Evolutionary conservation across 2,797 vertebrate species (phyloP), one percentile per base, ranked within the genome.

Genomic region (Columba guinea): DNA sequence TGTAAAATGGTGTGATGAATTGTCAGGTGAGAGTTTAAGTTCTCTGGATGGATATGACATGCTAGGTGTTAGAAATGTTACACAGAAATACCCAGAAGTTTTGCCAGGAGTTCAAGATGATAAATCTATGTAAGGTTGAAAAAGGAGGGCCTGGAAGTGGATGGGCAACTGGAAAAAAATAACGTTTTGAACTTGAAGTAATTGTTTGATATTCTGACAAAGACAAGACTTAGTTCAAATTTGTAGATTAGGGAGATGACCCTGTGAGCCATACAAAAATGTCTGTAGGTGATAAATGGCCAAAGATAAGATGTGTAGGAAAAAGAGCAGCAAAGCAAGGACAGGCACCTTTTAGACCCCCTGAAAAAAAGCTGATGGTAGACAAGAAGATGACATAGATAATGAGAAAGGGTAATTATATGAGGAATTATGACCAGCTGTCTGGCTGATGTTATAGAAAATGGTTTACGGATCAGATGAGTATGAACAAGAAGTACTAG

Each of bases 381-480:
- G 91, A 58, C 46, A 71, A 85, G 89, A 39, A 20, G 87, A 79
- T 73, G 79, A 65, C 27, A 78, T 32, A 76, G 84, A 48, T 78
- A 93, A 84, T 73, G 73, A 88, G 85, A 70, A 52, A 51, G 85
- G 65, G 58, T 84, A 93, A 86, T 96, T 94, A 62, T 9, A n/a
- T 13, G 37, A 84, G 89, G 53, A 94, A 71, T 95, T 88, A 86
- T 65, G n/a, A 59, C 84, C 87, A 81, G 19, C 16, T 83, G 44
- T 23, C 83, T 74, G 60, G 28, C 82, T 91, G 71, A 37, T 2
- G 6, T 78, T 69, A 15, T 20, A 84, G 90, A 59, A 81, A 52
- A 41, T 34, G 46, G 34, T 48, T 65, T 65, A 68, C 76, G 52
- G 73, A 75, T 28, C 13, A 89, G 69, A 52, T 69, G 91, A 64